Conservation (phyloP, 2,797 vertebrate genomes). For the Chloroceryle inda region DNA sequence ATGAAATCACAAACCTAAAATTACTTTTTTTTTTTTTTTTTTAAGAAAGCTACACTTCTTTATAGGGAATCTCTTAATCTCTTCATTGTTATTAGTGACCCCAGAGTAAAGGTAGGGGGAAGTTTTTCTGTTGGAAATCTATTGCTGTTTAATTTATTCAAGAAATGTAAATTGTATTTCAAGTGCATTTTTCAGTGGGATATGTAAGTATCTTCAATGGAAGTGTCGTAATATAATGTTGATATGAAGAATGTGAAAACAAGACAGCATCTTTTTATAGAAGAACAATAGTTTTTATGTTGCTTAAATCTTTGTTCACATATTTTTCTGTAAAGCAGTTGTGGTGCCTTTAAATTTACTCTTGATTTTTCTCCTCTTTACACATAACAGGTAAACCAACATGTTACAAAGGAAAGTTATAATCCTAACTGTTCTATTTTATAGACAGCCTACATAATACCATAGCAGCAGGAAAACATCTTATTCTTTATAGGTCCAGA, state of each 20-base stretch:
- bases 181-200: background rate
- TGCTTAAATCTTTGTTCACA: background rate
- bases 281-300: background rate
- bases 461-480: background rate
- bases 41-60: background rate
- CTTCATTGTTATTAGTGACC: background rate
- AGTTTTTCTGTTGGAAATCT: background rate
- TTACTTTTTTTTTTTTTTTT: background rate
- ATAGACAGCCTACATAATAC: background rate
- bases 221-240: background rate
- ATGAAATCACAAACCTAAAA: background rate
- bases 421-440: background rate
- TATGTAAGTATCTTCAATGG: background rate
- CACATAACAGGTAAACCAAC: background rate
- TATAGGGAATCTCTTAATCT: background rate
- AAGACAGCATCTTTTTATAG: background rate
- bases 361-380: background rate
- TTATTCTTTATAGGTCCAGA: background rate
- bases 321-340: background rate
- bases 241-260: background rate
- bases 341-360: background rate
- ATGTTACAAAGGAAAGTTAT: background rate
- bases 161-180: background rate
- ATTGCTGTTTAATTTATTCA: background rate
- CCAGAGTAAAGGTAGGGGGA: background rate